Evolutionary conservation across 2,888 invertebrate species (phyloP), one percentile per base, ranked within the genome.

Genomic region (Tetranychus piercei): DNA sequence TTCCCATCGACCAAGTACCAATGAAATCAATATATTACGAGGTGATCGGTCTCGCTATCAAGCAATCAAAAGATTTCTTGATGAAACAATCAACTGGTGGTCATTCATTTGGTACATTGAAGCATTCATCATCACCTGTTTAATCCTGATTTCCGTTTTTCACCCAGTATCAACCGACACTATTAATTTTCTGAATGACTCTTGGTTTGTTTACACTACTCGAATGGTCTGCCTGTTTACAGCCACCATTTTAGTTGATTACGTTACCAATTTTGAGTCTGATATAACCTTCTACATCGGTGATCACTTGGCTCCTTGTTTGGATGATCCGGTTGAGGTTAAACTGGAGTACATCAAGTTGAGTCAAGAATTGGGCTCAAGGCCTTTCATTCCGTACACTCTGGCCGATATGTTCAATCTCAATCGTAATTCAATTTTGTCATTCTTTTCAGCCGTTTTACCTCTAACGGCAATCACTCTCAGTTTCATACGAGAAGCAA

Each of bases 361-460:
- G 9, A 23, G 34, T 8, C 69, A 69, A 20, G 69, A 69, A 69
- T 69, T 69, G 22, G 22, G 69, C 18, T 20, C 69, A 18, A 69
- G 22, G 20, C 69, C 69, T 69, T 23, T 69, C 4, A 23, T 69
- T 22, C 69, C 69, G 11, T 20, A 23, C 5, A 69, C 69, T 23
- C 5, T 69, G 20, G 69, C 22, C 9, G 34, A 69, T 23, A 20
- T 69, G 69, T 69, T 69, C 69, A 69, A 69, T 69, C 18, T 69
- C 20, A 23, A 69, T 69, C 69, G 69, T 8, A 69, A 69, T 11
- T 20, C 20, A 11, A 69, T 69, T 6, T 22, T 69, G 3, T 69
- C 69, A 1, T 69, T 69, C 20, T 69, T 69, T 22, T 69, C 20
- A 23, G 20, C 69, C 20, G 69, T 23, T 69, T 11, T 69, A 11